phyloP scores from a whole-genome alignment of 2,888 invertebrate genomes.

The Apoda limacodes region DNA sequence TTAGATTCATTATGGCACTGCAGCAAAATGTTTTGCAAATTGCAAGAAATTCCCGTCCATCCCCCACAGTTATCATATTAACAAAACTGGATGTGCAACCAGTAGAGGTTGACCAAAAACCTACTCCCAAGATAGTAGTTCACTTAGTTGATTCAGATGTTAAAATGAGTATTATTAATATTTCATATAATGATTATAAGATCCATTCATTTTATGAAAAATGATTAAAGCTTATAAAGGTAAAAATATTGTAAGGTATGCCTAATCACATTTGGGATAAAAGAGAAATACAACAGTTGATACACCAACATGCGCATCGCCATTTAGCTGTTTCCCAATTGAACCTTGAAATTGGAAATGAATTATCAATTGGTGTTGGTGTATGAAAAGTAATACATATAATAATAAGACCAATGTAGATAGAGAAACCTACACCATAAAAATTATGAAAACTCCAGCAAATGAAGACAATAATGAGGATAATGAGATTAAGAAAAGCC shows the following conservation, averaged over 20 bases:
- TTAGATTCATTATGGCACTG: slow-evolving; percentile 68
- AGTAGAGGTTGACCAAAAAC: slow-evolving; percentile 37
- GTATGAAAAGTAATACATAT: slow-evolving; percentile 56
- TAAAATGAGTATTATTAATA: slow-evolving; percentile 70
- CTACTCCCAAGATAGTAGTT: slow-evolving; percentile 71
- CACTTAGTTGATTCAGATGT: slow-evolving; percentile 74
- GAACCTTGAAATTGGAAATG: slow-evolving; percentile 69
- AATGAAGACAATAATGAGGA: slow-evolving; percentile 27
- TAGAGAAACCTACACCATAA: slow-evolving; percentile 50
- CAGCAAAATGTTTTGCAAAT: slow-evolving; percentile 65
- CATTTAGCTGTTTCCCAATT: slow-evolving; percentile 72
- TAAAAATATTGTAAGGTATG: slow-evolving; percentile 39
- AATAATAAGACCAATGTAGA: slow-evolving; percentile 54
- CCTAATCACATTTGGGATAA: slow-evolving; percentile 49
- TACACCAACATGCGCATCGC: slow-evolving; percentile 72
- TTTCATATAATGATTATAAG: slow-evolving; percentile 35
- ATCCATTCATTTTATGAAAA: slow-evolving; percentile 46
- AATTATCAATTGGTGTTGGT: slow-evolving; percentile 70
- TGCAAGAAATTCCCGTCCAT: slow-evolving; percentile 63
- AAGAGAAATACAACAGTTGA: slow-evolving; percentile 52
- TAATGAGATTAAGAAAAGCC: slow-evolving; percentile 29
- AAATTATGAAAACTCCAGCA: slow-evolving; percentile 40
- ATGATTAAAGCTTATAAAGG: slow-evolving; percentile 50
- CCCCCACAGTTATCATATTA: slow-evolving; percentile 58
- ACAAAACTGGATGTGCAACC: slow-evolving; percentile 43